Evolutionary conservation across 92 coral and sea anemone genomes (phyloP).

Genomic region (Zoanthus solanderi): DNA sequence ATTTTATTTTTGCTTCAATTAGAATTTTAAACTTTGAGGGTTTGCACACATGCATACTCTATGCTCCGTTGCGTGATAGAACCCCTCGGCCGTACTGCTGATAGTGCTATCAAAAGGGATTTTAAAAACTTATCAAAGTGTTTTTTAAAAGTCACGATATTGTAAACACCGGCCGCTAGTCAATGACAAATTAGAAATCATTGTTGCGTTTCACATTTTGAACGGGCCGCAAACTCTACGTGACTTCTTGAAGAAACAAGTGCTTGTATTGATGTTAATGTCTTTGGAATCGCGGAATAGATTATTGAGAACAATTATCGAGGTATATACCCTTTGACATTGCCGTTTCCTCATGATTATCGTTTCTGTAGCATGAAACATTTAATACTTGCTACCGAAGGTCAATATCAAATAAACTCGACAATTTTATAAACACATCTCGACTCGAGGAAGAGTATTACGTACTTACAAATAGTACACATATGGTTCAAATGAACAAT

Average conservation of each 20-base stretch:
- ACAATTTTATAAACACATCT: neutral
- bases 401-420: conserved; percentile 20
- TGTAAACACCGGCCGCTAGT: conserved; percentile 10
- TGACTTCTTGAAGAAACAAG: conserved; percentile 22
- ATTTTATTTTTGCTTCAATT: neutral
- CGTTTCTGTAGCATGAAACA: neutral
- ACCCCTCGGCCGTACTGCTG: neutral
- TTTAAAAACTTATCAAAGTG: neutral
- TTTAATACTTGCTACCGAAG: neutral
- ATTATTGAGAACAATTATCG: conserved; percentile 14
- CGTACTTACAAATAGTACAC: neutral
- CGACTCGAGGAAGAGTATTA: neutral
- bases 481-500: conserved; percentile 39
- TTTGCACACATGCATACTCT: neutral
- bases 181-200: neutral
- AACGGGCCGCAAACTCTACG: conserved; percentile 24
- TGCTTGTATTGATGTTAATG: conserved; percentile 7
- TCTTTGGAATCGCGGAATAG: neutral
- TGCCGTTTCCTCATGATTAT: neutral
- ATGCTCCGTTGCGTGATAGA: conserved; percentile 12
- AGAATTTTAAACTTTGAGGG: neutral
- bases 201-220: neutral
- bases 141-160: conserved; percentile 30
- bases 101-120: conserved; percentile 1
- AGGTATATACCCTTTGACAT: conserved; percentile 5